Conservation (phyloP, 1,140 invertebrate genomes). For the Meloidogyne exigua region DNA sequence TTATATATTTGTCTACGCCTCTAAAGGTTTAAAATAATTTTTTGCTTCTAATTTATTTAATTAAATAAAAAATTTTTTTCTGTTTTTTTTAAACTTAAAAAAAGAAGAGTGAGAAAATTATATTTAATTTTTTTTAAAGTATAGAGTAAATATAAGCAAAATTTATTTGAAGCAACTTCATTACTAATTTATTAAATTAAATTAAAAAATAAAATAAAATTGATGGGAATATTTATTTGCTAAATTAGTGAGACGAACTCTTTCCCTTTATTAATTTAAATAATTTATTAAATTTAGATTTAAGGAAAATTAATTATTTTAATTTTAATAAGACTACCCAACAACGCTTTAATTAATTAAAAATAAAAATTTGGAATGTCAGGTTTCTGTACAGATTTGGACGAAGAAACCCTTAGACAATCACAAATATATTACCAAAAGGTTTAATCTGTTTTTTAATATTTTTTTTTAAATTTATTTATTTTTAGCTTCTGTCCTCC, state of each 20-base stretch:
- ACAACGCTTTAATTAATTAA: no score
- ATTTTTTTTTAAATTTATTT: background rate
- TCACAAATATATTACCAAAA: conserved; percentile 20
- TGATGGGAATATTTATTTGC: background rate
- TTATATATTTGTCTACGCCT: no score
- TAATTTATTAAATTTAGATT: conserved; percentile 5
- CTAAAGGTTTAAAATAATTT: no score
- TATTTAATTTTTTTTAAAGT: background rate
- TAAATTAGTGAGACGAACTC: background rate
- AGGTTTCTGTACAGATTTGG: conserved; percentile 8
- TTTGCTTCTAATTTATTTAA: background rate
- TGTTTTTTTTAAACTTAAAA: background rate
- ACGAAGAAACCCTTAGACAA: conserved; percentile 9
- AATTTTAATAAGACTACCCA: no score
- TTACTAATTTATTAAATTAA: no score
- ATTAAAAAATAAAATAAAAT: no score
- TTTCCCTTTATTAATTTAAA: background rate
- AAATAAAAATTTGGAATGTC: background rate
- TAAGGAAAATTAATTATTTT: background rate
- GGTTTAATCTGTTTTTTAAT: background rate
- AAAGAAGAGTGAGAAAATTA: background rate
- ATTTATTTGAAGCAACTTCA: no score
- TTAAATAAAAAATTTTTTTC: background rate
- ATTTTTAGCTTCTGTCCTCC: conserved; percentile 35
- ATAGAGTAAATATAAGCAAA: no score